These are phyloP conservation scores for Chelonia mydas DNA, from an alignment of 2,797 vertebrate genomes.

Conservation along the genomic window DNA sequence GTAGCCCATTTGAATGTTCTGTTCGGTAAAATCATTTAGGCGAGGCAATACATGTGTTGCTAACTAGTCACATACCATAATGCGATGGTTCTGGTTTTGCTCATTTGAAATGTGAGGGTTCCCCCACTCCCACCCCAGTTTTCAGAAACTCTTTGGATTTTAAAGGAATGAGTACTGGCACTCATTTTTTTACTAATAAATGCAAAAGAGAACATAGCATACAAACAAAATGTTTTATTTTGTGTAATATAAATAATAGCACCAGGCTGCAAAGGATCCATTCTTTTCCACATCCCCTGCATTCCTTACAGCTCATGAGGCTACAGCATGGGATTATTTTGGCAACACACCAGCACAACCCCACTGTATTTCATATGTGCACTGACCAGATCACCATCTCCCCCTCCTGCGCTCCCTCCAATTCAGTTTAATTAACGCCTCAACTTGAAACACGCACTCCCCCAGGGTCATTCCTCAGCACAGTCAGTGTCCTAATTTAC, in stretches of 20 bases:
- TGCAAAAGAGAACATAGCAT: slow-evolving; percentile 11
- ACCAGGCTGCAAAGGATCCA: slow-evolving; percentile 15
- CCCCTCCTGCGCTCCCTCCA: not conserved
- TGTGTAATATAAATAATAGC: slow-evolving; percentile 7
- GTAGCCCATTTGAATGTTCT: not conserved
- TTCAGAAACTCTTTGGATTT: not conserved
- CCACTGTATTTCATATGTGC: not conserved
- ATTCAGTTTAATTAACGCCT: not conserved
- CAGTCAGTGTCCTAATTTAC: not conserved
- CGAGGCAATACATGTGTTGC: not conserved
- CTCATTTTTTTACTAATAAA: not conserved
- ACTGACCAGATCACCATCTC: not conserved
- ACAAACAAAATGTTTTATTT: slow-evolving; percentile 62
- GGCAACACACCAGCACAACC: not conserved
- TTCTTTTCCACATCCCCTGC: not conserved
- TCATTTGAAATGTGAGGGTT: not conserved
- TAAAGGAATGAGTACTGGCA: not conserved
- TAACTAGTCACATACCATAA: not conserved
- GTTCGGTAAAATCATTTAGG: not conserved
- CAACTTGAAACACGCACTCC: not conserved
- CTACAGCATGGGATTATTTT: not conserved
- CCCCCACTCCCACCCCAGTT: not conserved
- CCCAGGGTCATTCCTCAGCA: not conserved
- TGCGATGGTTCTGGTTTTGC: accelerated
- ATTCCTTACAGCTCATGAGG: not conserved